phyloP scores from a whole-genome alignment of 2,113 vertebrate genomes.

The Triplophysa dalaica region DNA sequence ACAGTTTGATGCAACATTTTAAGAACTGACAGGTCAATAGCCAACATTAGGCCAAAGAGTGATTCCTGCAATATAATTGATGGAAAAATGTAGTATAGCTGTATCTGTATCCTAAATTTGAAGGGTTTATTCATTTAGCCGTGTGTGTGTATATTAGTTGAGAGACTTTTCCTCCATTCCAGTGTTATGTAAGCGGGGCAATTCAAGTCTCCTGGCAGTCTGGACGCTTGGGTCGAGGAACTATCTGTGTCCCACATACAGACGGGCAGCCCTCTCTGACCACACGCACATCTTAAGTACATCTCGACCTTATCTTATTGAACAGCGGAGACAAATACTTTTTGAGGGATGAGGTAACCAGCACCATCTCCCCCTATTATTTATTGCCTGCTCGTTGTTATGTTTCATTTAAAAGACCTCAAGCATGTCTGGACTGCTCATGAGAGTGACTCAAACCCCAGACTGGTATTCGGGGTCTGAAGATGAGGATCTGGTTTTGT shows the following conservation, averaged over 20 bases:
- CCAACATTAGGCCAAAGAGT: neutral
- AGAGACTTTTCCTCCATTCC: constrained; percentile 43
- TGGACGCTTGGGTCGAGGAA: constrained; percentile 5
- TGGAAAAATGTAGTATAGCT: constrained; percentile 62
- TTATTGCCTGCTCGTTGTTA: neutral
- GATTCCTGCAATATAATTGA: constrained; percentile 50
- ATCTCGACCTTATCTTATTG: neutral
- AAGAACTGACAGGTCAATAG: neutral
- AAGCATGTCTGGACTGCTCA: neutral
- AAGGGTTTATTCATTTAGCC: constrained; percentile 58
- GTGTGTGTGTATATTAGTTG: constrained; percentile 16
- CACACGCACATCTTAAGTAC: neutral
- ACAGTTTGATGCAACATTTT: constrained; percentile 14
- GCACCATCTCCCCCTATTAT: neutral
- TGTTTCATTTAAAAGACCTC: constrained; percentile 19
- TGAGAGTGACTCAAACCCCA: neutral
- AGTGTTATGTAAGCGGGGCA: constrained; percentile 64
- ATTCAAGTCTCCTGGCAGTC: constrained; percentile 54
- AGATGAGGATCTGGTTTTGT: constrained; percentile 2
- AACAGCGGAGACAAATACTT: neutral
- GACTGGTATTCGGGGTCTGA: neutral
- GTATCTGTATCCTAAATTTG: constrained; percentile 2
- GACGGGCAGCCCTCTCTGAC: neutral
- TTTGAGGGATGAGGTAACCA: neutral
- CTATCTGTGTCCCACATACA: constrained; percentile 20